Percentiles rank a stretch among this genome's conserved stretches.
These are phyloP conservation scores for Sorex maritimensis DNA, from an alignment of 2,797 vertebrate genomes.

Conservation along the genomic window DNA sequence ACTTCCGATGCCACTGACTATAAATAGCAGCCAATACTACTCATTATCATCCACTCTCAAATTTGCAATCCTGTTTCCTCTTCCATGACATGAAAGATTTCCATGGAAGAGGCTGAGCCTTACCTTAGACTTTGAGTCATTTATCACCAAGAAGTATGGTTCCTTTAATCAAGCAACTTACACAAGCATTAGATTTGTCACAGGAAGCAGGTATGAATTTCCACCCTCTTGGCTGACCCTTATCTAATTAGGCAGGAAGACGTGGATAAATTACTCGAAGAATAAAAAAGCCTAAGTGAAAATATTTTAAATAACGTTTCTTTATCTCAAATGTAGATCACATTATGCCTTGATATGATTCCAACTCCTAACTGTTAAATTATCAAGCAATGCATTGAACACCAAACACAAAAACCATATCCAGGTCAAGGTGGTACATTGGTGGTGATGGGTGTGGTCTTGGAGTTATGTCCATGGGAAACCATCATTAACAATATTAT, in stretches of 20 bases:
- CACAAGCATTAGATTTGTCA: slow-evolving; percentile 83
- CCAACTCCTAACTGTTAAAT: not conserved
- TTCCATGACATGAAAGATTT: slow-evolving; percentile 89
- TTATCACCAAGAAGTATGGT: slow-evolving; percentile 85
- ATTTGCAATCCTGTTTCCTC: slow-evolving; percentile 85
- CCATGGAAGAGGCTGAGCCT: slow-evolving; percentile 83
- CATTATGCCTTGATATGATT: slow-evolving; percentile 63
- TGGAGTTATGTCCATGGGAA: too few species aligned
- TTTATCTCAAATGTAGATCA: slow-evolving; percentile 6
- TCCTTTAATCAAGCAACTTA: slow-evolving; percentile 86
- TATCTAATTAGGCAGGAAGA: slow-evolving; percentile 82
- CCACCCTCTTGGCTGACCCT: slow-evolving; percentile 80
- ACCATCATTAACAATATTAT: too few species aligned
- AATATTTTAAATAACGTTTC: slow-evolving; percentile 73
- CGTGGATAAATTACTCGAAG: slow-evolving; percentile 76
- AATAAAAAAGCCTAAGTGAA: slow-evolving; percentile 44
- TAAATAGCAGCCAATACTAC: slow-evolving; percentile 86
- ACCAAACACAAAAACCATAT: slow-evolving; percentile 34
- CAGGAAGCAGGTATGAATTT: slow-evolving; percentile 77
- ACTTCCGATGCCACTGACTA: slow-evolving; percentile 86
- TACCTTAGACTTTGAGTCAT: slow-evolving; percentile 82
- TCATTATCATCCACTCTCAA: slow-evolving; percentile 79
- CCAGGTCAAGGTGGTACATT: too few species aligned
- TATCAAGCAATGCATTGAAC: slow-evolving; percentile 37
- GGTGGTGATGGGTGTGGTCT: too few species aligned